Evolutionary conservation across 2,797 vertebrate species (phyloP).

Genomic region (Spinus pinus): DNA sequence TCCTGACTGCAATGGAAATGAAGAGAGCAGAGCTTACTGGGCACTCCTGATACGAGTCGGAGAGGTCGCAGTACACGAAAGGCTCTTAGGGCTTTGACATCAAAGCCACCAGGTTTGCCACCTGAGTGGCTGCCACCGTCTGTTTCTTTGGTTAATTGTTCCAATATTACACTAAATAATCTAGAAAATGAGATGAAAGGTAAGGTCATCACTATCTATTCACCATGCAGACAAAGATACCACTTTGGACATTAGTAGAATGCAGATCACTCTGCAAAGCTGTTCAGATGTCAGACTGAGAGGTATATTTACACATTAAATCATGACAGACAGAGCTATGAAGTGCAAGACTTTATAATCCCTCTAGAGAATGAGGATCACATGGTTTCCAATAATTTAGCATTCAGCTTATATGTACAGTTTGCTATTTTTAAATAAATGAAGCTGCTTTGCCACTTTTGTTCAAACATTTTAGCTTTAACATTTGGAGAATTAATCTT

Average conservation of each 20-base stretch:
- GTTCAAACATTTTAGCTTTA: not conserved
- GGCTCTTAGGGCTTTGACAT: slow-evolving; percentile 98
- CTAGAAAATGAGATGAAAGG: slow-evolving; percentile 72
- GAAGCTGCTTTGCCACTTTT: not conserved
- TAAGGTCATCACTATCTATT: slow-evolving; percentile 13
- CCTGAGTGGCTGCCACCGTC: slow-evolving; percentile 84
- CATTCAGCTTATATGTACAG: not conserved
- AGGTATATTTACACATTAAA: not conserved
- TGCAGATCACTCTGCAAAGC: not conserved
- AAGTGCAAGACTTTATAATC: not conserved
- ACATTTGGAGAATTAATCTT: not conserved
- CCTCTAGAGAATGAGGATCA: not conserved
- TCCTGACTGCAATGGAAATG: not conserved
- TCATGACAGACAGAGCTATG: not conserved
- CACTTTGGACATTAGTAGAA: slow-evolving; percentile 8
- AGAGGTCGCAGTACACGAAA: slow-evolving; percentile 98
- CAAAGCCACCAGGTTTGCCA: slow-evolving; percentile 95
- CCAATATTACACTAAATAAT: slow-evolving; percentile 98
- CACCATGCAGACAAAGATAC: not conserved
- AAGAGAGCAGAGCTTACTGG: slow-evolving; percentile 86
- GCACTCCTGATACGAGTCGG: slow-evolving; percentile 98
- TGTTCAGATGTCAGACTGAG: not conserved
- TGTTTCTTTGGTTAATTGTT: slow-evolving; percentile 95
- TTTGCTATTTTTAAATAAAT: slow-evolving; percentile 16
- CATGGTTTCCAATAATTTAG: not conserved